Conservation (phyloP, 2,888 invertebrate genomes). For the Parnassius orleans region DNA sequence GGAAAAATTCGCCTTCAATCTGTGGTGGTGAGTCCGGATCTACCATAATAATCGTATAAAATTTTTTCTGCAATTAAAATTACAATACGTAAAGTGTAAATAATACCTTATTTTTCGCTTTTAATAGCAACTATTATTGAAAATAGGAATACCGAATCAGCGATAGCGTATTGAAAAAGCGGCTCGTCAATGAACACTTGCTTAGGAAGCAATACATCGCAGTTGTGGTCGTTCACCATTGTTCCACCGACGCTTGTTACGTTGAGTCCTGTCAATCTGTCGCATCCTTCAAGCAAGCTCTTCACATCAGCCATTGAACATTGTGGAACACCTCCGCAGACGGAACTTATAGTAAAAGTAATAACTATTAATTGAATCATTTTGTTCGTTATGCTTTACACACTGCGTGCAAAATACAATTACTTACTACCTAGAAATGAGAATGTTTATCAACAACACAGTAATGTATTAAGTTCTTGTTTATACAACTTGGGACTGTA, state of each 20-base stretch:
- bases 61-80: slow-evolving; percentile 65
- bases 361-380: slow-evolving; percentile 8
- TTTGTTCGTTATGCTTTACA: slow-evolving; percentile 10
- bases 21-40: slow-evolving; percentile 75
- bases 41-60: slow-evolving; percentile 70
- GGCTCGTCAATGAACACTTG: slow-evolving; percentile 74
- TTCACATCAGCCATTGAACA: slow-evolving; percentile 60
- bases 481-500: too few relatives aligned
- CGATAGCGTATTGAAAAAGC: slow-evolving; percentile 58
- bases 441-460: slow-evolving; percentile 16
- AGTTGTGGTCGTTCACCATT: slow-evolving; percentile 71
- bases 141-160: slow-evolving; percentile 61
- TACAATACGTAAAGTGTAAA: neutral
- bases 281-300: slow-evolving; percentile 66
- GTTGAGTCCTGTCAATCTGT: slow-evolving; percentile 61
- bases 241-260: slow-evolving; percentile 68
- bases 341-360: slow-evolving; percentile 32
- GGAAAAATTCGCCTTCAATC: slow-evolving; percentile 66
- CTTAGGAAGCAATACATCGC: slow-evolving; percentile 69
- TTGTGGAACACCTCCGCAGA: slow-evolving; percentile 39
- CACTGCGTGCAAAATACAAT: neutral
- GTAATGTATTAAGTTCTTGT: neutral
- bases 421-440: neutral
- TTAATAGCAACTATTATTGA: neutral
- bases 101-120: neutral